Evolutionary conservation across 2,888 invertebrate species (phyloP).

Genomic region (Nasonovia ribisnigri): DNA sequence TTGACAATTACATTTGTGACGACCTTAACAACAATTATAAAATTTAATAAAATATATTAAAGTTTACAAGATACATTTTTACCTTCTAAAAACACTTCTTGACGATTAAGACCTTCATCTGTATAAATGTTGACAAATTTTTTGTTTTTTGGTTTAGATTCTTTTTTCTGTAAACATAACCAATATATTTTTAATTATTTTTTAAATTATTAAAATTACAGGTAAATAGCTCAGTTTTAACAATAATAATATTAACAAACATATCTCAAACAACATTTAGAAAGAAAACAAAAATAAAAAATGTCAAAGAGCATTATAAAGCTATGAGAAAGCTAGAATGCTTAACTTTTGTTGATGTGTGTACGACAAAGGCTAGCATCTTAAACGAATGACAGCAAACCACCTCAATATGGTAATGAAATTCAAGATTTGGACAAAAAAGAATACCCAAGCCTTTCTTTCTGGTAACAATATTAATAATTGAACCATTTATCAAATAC

Average conservation of each 20-base stretch:
- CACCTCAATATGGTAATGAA: too few species aligned
- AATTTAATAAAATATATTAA: not conserved
- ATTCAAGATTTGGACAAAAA: too few species aligned
- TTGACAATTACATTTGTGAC: conserved; percentile 92
- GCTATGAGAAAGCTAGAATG: too few species aligned
- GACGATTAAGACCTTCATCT: conserved; percentile 76
- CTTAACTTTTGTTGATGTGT: too few species aligned
- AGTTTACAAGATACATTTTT: conserved; percentile 48
- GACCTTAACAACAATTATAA: conserved; percentile 73
- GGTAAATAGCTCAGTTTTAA: not conserved
- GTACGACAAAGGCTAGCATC: too few species aligned
- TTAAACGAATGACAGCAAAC: too few species aligned
- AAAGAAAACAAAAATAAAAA: too few species aligned
- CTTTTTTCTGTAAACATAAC: conserved; percentile 67
- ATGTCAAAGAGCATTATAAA: too few species aligned
- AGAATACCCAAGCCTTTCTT: too few species aligned
- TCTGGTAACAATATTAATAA: too few species aligned
- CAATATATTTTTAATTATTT: too few species aligned
- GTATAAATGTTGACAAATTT: conserved; percentile 84
- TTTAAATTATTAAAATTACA: not conserved
- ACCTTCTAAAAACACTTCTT: conserved; percentile 73
- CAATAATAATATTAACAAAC: not conserved
- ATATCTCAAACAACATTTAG: not conserved
- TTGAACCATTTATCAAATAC: too few species aligned
- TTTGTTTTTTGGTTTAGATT: conserved; percentile 74